phyloP scores from a whole-genome alignment of 2,888 invertebrate species.

The Microdon myrmicae region DNA sequence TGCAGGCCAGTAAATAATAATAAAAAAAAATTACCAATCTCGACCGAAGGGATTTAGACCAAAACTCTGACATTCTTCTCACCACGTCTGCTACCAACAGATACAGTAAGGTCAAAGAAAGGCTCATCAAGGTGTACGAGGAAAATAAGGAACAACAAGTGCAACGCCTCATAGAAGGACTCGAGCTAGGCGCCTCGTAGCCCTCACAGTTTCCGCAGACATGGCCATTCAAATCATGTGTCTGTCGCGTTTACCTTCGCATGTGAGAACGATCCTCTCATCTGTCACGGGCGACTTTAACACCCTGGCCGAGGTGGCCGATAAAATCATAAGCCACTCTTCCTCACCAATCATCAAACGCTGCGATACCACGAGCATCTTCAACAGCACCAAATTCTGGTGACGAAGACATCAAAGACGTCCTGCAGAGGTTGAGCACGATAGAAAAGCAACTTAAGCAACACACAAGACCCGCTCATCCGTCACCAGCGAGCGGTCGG shows the following conservation, averaged over 20 bases:
- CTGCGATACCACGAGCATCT: not conserved
- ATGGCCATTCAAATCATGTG: constrained; percentile 2
- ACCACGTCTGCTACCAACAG: constrained; percentile 2
- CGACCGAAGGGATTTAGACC: not conserved
- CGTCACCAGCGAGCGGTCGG: not conserved
- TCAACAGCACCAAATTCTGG: not conserved
- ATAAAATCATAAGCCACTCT: not conserved
- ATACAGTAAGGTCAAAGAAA: not conserved
- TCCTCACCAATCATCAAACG: not conserved
- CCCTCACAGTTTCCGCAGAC: constrained; percentile 6
- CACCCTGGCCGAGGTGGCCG: not conserved
- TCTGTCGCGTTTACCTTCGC: constrained; percentile 3
- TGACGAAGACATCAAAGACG: not conserved
- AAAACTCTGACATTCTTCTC: not conserved
- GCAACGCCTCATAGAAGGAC: constrained; percentile 1
- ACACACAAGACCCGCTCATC: no score
- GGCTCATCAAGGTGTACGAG: constrained; percentile 11
- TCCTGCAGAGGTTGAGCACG: no score
- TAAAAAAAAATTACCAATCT: not conserved
- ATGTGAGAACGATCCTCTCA: not conserved
- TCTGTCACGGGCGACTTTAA: constrained; percentile 1
- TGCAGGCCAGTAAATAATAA: no score
- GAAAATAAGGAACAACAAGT: not conserved
- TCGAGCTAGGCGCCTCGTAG: constrained; percentile 6
- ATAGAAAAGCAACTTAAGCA: no score